Evolutionary conservation across 2,113 vertebrate species (phyloP), one percentile per base, ranked within the genome.

Genomic region (Ascaphus truei): DNA sequence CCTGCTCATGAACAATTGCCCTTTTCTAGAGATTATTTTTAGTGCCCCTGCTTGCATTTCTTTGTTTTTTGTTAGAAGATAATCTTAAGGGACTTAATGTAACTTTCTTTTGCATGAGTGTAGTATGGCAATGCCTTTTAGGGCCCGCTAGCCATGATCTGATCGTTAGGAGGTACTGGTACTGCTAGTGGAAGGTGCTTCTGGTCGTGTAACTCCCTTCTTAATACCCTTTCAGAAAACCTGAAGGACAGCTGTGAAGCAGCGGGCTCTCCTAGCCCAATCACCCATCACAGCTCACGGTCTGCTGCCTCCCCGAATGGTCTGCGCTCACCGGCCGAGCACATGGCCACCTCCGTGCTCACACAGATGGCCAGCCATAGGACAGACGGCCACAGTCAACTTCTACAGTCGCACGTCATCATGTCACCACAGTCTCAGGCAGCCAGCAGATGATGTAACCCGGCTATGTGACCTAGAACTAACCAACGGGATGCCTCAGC

Each of bases 271-370:
- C 96, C 96, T 0, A 94, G 93, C 1, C 90, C 91, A 0, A 95
- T 97, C 73, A 96, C 95, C 85, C 96, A 98, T 83, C 96, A 95
- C 88, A 92, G 95, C 82, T 96, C 95, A 1, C 79, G 91, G 81
- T 83, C 93, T 5, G 90, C 87, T 1, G 68, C 71, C 2, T 88
- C 90, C 6, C 90, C 90, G 59, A 96, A 96, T 29, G 94, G 95
- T 75, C 82, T 93, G 6, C 93, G 95, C 71, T 94, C 95, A 5
- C 95, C 96, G 2, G 96, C 96, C 0, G 96, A 98, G 76, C 94
- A 94, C 6, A 93, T 97, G 73, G 96, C 96, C 77, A 98, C 93
- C 69, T 98, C 95, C 1, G 96, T 96, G 82, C 90, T 98, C 79
- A 91, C 95, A 0, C 95, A 96, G 74, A 94, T 98, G 96, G 96